phyloP scores from a whole-genome alignment of 2,113 vertebrate genomes.

The Caranx melampygus region DNA sequence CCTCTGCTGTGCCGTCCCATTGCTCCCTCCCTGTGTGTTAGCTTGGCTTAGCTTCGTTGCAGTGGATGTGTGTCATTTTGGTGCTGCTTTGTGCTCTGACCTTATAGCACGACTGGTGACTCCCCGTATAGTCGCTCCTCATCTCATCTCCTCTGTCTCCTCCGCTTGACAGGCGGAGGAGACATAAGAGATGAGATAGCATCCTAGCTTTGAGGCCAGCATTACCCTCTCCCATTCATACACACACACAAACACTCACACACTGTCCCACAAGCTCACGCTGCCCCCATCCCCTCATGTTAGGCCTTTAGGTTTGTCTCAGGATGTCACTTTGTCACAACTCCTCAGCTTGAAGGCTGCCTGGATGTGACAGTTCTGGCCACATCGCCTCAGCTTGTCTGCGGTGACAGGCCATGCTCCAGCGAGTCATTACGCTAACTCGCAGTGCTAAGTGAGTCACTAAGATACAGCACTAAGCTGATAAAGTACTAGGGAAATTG shows the following conservation, averaged over 20 bases:
- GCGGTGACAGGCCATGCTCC: slow-evolving; percentile 71
- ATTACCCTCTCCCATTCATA: slow-evolving; percentile 14
- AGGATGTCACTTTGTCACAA: slow-evolving; percentile 78
- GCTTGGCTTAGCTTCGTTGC: slow-evolving; percentile 53
- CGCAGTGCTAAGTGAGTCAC: slow-evolving; percentile 70
- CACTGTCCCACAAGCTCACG: slow-evolving; percentile 45
- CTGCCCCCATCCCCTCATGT: slow-evolving; percentile 57
- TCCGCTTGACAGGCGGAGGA: slow-evolving; percentile 60
- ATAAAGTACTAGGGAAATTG: slow-evolving; percentile 69
- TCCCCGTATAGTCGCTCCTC: slow-evolving; percentile 67
- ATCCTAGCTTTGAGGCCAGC: slow-evolving; percentile 58
- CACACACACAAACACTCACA: neutral
- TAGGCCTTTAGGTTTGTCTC: slow-evolving; percentile 74
- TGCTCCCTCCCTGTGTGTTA: slow-evolving; percentile 26
- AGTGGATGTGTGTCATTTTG: slow-evolving; percentile 71
- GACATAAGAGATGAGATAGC: slow-evolving; percentile 62
- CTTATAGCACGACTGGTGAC: slow-evolving; percentile 69
- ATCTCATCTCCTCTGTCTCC: slow-evolving; percentile 64
- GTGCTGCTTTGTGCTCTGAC: slow-evolving; percentile 69
- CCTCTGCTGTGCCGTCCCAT: slow-evolving; percentile 40
- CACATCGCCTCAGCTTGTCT: slow-evolving; percentile 67
- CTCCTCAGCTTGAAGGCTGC: slow-evolving; percentile 74
- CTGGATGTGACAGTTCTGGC: slow-evolving; percentile 77
- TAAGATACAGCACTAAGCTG: slow-evolving; percentile 71
- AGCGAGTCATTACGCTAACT: slow-evolving; percentile 75